Base-by-base conservation (phyloP, 2,113 vertebrate species). In the Myocastor coypus region DNA sequence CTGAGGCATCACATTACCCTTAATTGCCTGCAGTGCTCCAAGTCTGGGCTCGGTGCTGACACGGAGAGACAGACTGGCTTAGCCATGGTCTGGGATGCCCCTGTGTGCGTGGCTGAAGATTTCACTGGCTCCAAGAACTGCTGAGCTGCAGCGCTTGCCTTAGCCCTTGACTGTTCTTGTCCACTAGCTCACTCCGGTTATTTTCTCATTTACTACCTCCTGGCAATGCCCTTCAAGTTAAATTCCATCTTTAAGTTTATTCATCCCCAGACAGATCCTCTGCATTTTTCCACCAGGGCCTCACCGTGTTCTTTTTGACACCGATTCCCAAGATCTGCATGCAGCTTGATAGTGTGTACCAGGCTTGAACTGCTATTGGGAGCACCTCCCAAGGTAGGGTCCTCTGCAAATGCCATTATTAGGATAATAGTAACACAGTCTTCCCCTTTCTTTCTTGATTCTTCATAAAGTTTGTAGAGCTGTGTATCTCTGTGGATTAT, bases 11-110 rank as follows among this genome's bases (percentile, higher is more conserved):
- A 46, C 66, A 94, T 94, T 95, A 95, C 97, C 80, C 91, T 84
- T 97, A 97, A 98, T 94, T 97, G 96, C 94, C 92, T 97, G 73
- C 96, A 96, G 0, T 92, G 83, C 88, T 97, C 92, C 20, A n/a
- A 89, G 68, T 68, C 96, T 92, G 90, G 95, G 88, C 96, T 97
- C 93, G 59, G 20, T 81, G 95, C 94, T 96, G 97, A 96, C 87
- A 92, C 63, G 32, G 57, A 82, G 87, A 90, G 84, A 85, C 87
- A 77, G 82, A 64, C 83, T 69, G 69, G 71, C 64, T 37, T 7
- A 78, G 90, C 91, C 59, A 12, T 9, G 78, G 68, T 63, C 68
- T 26, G 88, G 85, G 88, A 94, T 95, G 90, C 78, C 84, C 81
- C 57, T 42, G 32, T 86, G 93, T 88, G 94, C 42, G 20, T 4